Percentiles rank a stretch among this genome's conserved stretches.
Conservation (phyloP, 1,140 invertebrate species). For the Mamestra configurata region DNA sequence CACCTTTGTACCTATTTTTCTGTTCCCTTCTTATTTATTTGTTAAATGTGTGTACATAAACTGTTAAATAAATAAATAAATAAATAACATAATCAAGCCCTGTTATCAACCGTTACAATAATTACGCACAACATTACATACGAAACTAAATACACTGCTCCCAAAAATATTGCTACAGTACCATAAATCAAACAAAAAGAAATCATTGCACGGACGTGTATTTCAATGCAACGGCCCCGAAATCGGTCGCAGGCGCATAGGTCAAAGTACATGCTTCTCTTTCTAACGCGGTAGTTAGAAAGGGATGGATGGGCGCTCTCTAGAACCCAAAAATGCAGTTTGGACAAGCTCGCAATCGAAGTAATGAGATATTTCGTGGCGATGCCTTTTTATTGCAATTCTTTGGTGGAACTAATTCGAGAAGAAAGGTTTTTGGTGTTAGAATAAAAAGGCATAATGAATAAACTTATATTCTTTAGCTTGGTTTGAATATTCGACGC, state of each 20-base stretch:
- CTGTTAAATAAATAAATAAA: too few relatives aligned
- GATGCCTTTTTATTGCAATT: slow-evolving; percentile 10
- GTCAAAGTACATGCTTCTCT: slow-evolving; percentile 52
- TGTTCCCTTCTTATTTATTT: too few relatives aligned
- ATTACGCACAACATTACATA: neutral
- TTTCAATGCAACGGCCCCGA: slow-evolving; percentile 33
- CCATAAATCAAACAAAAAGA: slow-evolving; percentile 38
- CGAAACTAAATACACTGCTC: neutral
- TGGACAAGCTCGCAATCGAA: slow-evolving; percentile 35
- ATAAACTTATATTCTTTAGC: neutral
- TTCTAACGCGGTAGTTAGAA: slow-evolving; percentile 49
- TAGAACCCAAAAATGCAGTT: slow-evolving; percentile 45
- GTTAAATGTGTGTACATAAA: too few relatives aligned
- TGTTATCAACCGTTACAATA: neutral
- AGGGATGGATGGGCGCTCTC: slow-evolving; percentile 49
- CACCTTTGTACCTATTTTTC: too few relatives aligned
- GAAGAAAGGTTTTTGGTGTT: slow-evolving; percentile 27
- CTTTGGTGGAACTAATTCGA: slow-evolving; percentile 29
- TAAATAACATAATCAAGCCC: neutral
- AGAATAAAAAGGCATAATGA: neutral
- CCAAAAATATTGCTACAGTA: slow-evolving; percentile 30
- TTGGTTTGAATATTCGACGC: neutral
- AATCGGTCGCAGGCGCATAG: slow-evolving; percentile 47
- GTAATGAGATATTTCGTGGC: slow-evolving; percentile 39
- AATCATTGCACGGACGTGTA: slow-evolving; percentile 16